A percentile compares a stretch with the other conserved stretches of the same genome.
phyloP scores from a whole-genome alignment of 2,888 invertebrate species.

The Hydropsyche betteni region DNA sequence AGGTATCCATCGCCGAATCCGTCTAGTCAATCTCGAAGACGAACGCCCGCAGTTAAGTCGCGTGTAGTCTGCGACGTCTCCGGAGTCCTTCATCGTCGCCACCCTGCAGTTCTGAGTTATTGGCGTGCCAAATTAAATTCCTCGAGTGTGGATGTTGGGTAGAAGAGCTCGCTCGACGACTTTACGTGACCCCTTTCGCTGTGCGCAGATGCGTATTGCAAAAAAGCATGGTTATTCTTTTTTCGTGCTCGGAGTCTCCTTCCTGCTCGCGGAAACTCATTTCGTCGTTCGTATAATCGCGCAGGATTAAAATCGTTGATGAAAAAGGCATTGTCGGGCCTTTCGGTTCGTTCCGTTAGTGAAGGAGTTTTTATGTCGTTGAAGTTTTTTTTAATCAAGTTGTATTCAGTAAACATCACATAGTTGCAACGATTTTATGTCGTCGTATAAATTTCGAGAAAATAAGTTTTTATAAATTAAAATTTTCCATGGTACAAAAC shows the following conservation, averaged over 20 bases:
- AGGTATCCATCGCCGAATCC: not conserved
- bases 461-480: too few relatives aligned
- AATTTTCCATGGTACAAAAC: too few relatives aligned
- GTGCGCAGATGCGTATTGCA: not conserved
- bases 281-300: not conserved
- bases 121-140: slow-evolving; percentile 34
- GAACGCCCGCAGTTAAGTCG: slow-evolving; percentile 1
- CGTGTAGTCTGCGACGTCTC: slow-evolving; percentile 4
- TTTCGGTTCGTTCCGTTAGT: too few relatives aligned
- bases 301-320: too few relatives aligned
- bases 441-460: too few relatives aligned
- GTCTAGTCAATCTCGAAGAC: not conserved
- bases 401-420: too few relatives aligned
- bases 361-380: too few relatives aligned
- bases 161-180: slow-evolving; percentile 4
- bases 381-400: too few relatives aligned
- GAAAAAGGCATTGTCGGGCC: too few relatives aligned
- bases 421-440: too few relatives aligned
- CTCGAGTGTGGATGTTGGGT: not conserved
- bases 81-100: not conserved
- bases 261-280: not conserved
- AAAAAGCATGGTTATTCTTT: not conserved
- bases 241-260: not conserved
- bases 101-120: slow-evolving; percentile 20
- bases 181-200: slow-evolving; percentile 28